A percentile compares a stretch with the other conserved stretches of the same genome.
These are phyloP conservation scores for Steinernema feltiae DNA, from an alignment of 1,140 invertebrate genomes.

Conservation along the genomic window DNA sequence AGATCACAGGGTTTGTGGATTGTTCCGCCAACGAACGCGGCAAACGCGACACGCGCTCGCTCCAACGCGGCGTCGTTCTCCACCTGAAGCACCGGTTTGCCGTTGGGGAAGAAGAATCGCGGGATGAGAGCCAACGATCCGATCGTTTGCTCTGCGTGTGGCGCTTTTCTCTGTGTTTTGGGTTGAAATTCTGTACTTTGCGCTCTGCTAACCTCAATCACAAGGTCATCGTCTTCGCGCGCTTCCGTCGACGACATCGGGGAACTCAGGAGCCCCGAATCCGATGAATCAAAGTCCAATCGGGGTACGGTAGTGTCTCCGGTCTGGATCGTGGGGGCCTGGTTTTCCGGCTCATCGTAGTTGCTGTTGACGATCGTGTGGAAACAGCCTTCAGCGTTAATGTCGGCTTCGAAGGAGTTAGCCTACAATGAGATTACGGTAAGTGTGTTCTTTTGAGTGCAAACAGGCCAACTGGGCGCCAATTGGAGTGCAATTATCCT, in stretches of 20 bases:
- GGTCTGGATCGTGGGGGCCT: neutral
- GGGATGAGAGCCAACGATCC: neutral
- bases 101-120: neutral
- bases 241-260: neutral
- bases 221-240: neutral
- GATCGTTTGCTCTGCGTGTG: neutral
- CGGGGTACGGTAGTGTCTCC: neutral
- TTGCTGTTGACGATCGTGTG: neutral
- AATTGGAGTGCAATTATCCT: no score
- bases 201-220: neutral
- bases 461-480: neutral
- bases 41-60: neutral
- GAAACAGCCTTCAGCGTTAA: neutral
- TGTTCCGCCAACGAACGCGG: neutral
- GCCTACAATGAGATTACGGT: neutral
- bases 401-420: neutral
- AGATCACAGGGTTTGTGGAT: neutral
- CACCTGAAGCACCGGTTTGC: neutral
- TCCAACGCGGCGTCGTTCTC: neutral
- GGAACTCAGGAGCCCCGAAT: neutral
- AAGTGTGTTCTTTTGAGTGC: neutral
- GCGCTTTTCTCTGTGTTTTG: no score
- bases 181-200: no score
- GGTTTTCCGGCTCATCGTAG: neutral
- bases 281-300: constrained; percentile 6